Conservation (phyloP, 35 echinoderm and acorn worm genomes). For the Apostichopus parvimensis region DNA sequence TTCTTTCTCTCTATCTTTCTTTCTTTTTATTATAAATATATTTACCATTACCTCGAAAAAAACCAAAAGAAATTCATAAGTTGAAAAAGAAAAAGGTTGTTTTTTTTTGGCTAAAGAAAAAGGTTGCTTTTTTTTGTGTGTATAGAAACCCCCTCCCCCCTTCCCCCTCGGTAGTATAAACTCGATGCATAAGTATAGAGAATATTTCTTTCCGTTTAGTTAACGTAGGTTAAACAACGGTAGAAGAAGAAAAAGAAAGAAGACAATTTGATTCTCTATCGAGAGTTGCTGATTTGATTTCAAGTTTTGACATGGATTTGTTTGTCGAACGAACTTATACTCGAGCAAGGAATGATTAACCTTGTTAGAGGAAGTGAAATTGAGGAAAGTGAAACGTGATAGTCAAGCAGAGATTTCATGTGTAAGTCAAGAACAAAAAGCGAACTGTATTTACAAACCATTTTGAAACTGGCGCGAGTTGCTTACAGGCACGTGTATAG, state of each 20-base stretch:
- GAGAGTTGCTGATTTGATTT: neutral
- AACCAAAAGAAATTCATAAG: no score
- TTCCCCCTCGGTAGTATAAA: no score
- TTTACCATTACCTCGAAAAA: no score
- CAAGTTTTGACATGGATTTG: slow-evolving; percentile 10
- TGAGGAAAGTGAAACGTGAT: slow-evolving; percentile 10
- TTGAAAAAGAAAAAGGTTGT: no score
- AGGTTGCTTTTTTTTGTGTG: no score
- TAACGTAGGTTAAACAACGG: neutral
- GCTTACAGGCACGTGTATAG: neutral
- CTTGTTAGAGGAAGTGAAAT: neutral
- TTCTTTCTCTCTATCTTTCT: neutral
- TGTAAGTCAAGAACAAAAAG: neutral
- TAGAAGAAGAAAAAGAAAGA: neutral
- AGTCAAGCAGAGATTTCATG: neutral
- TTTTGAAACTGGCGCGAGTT: neutral
- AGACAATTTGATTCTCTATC: neutral
- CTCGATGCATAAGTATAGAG: no score
- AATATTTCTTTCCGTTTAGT: neutral
- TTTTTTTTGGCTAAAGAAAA: no score
- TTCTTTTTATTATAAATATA: no score
- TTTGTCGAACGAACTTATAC: slow-evolving; percentile 16
- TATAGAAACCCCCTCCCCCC: no score
- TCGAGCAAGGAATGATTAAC: slow-evolving; percentile 8
- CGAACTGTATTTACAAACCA: neutral